Evolutionary conservation across 2,113 vertebrate genomes (phyloP), one percentile per base, ranked within the genome.

Genomic region (Pheucticus melanocephalus): DNA sequence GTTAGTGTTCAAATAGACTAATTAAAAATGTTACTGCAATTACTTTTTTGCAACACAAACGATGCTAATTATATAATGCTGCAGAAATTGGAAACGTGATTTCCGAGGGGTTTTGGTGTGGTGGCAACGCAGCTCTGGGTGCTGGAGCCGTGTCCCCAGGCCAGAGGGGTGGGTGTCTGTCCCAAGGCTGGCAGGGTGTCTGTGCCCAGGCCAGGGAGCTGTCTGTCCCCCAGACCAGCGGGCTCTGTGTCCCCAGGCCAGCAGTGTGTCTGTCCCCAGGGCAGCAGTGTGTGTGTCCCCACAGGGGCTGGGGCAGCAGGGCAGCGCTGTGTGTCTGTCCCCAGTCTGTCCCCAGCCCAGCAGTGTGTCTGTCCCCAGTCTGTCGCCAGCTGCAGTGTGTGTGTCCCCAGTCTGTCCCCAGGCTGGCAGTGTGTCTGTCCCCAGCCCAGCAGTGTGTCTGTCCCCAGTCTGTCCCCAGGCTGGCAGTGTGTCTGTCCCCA

Each of bases 11-110:
- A 68, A 94, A 94, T 94, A 93, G 95, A 92, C 95, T 95, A 95
- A 97, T 96, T 97, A 95, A 96, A 97, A 96, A 96, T 92, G 96
- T 95, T 94, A 86, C 95, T 93, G 95, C 96, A 97, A 96, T 96
- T 96, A 95, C 92, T 95, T 96, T 97, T 90, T 97, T 90, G 93
- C 95, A 63, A 88, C 94, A 95, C 96, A 97, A 97, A 97, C 1
- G 92, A 91, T 81, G 92, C 87, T 97, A 96, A 96, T 97, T 97
- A 96, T 93, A 93, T 96, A 96, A 97, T 92, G 93, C 94, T 6
- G 93, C 94, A 92, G 93, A 65, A 94, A 95, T 53, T 63, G 90
- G 87, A 93, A 66, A 39, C 54, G 31, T 23, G 27, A 73, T 94
- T 93, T 90, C 24, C 24, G 78, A 90, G 78, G 40, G 5, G 2